A percentile compares a stretch with the other conserved stretches of the same genome.
These are phyloP conservation scores for Zootoca vivipara DNA, from an alignment of 2,113 vertebrate species.

Conservation along the genomic window DNA sequence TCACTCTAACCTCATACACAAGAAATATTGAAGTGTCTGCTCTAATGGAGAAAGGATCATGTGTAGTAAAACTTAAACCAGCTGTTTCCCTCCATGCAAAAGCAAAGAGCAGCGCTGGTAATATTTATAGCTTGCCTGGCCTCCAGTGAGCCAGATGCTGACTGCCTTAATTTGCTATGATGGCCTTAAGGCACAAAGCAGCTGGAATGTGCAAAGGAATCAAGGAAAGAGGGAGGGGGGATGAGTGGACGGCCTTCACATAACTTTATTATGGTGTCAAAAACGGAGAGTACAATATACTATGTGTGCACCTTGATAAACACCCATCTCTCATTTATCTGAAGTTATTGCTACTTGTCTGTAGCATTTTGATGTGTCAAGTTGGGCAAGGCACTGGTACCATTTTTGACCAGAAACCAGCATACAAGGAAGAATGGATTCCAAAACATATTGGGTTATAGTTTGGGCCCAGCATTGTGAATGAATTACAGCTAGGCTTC, in stretches of 20 bases:
- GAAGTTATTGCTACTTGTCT: fast-evolving
- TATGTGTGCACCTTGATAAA: background rate
- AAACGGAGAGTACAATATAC: background rate
- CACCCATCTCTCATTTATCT: background rate
- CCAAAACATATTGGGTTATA: constrained; percentile 49
- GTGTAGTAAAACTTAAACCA: constrained; percentile 73
- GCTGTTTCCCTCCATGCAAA: constrained; percentile 61
- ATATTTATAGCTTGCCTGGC: constrained; percentile 68
- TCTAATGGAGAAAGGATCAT: constrained; percentile 64
- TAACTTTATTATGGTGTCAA: background rate
- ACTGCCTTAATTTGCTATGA: constrained; percentile 44
- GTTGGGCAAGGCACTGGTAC: too few relatives aligned
- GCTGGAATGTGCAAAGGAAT: constrained; percentile 4
- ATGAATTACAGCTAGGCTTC: constrained; percentile 66
- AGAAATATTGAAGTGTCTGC: constrained; percentile 65
- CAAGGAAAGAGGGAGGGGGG: background rate
- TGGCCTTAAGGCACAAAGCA: constrained; percentile 41
- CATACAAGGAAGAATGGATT: background rate
- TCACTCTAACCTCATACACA: constrained; percentile 60
- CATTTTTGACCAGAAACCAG: background rate
- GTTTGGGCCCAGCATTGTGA: constrained; percentile 27
- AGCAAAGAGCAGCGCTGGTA: constrained; percentile 47
- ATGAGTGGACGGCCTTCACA: background rate
- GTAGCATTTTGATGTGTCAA: fast-evolving
- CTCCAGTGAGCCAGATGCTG: constrained; percentile 55